Evolutionary conservation across 2,113 vertebrate genomes (phyloP).

Genomic region (Tragulus kanchil): DNA sequence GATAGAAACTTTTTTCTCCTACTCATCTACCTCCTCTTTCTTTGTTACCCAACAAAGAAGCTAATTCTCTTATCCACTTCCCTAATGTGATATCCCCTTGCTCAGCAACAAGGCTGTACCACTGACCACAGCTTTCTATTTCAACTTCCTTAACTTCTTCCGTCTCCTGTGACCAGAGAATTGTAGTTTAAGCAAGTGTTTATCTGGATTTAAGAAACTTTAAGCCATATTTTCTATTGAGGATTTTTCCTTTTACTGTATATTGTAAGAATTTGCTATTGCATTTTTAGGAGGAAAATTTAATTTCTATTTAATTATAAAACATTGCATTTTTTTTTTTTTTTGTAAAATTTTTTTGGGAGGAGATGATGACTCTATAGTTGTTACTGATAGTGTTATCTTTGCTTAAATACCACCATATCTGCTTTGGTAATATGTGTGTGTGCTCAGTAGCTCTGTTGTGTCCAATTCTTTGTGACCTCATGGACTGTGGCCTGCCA

Average conservation of each 20-base stretch:
- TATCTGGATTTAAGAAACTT: background rate
- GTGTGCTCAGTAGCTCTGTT: background rate
- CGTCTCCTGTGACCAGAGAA: background rate
- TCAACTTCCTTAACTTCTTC: background rate
- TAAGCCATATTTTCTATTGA: background rate
- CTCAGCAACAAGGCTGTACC: background rate
- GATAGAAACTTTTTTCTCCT: background rate
- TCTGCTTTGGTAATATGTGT: background rate
- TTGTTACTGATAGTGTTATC: background rate
- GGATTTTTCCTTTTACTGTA: background rate
- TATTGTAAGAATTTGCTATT: background rate
- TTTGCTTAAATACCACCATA: background rate
- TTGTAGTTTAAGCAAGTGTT: background rate
- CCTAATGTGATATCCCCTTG: background rate
- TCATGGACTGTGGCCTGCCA: background rate
- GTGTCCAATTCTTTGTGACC: background rate
- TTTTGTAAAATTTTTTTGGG: background rate
- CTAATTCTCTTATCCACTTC: background rate
- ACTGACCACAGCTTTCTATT: background rate
- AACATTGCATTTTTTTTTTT: background rate
- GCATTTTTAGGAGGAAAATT: conserved; percentile 34
- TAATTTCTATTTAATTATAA: background rate
- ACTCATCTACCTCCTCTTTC: background rate
- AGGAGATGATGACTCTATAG: background rate
- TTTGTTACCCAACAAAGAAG: background rate